A percentile compares a stretch with the other conserved stretches of the same genome.
Evolutionary conservation across 2,888 invertebrate genomes (phyloP).

Genomic region (Cabera pusaria): DNA sequence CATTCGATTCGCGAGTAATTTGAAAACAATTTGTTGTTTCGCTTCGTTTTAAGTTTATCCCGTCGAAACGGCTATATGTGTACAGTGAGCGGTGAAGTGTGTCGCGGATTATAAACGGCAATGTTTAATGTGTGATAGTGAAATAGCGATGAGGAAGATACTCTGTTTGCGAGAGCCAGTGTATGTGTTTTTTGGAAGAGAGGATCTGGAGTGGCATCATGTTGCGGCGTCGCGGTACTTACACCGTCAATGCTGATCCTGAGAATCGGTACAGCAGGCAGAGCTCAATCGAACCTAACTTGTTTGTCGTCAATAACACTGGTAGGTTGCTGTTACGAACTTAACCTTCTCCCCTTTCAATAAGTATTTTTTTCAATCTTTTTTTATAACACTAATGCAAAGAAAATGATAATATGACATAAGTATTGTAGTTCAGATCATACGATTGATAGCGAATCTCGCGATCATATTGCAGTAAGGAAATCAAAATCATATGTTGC

Average conservation of each 20-base stretch:
- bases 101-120: conserved; percentile 24
- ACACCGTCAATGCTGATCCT: conserved; percentile 69
- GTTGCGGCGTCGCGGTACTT: conserved; percentile 72
- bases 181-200: conserved; percentile 26
- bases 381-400: too few relatives aligned
- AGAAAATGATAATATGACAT: too few relatives aligned
- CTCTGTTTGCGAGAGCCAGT: conserved; percentile 10
- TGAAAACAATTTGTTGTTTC: conserved; percentile 49
- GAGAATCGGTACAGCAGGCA: conserved; percentile 47
- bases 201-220: conserved; percentile 47
- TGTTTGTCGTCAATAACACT: conserved; percentile 50
- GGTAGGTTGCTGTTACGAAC: conserved; percentile 60
- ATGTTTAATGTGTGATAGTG: conserved; percentile 23
- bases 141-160: conserved; percentile 29
- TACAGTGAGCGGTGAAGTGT: conserved; percentile 34
- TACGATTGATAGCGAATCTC: conserved; percentile 16
- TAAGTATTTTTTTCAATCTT: too few relatives aligned
- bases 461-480: conserved; percentile 15
- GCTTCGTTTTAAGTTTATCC: conserved; percentile 27
- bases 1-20: conserved; percentile 54
- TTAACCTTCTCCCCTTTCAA: too few relatives aligned
- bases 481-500: too few relatives aligned
- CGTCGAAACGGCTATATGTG: too few relatives aligned
- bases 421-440: too few relatives aligned
- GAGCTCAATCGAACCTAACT: conserved; percentile 45